Percentiles rank a stretch among this genome's conserved stretches.
phyloP scores from a whole-genome alignment of 2,113 vertebrate genomes.

The Aegotheles bennettii region DNA sequence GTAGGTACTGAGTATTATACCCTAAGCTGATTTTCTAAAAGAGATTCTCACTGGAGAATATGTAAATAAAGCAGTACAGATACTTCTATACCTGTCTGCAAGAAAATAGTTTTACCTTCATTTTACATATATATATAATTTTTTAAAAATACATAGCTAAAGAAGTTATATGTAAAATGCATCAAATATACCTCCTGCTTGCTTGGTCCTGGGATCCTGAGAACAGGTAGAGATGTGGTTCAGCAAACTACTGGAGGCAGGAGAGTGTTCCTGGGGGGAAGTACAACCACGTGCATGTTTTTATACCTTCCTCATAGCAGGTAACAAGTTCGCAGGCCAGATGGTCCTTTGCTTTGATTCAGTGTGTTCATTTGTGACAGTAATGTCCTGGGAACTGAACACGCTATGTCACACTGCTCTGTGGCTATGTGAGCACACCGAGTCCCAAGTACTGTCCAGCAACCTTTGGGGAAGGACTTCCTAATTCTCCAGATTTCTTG shows the following conservation, averaged over 20 bases:
- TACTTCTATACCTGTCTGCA: neutral
- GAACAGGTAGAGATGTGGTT: neutral
- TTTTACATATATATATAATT: neutral
- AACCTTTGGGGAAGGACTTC: neutral
- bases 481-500: neutral
- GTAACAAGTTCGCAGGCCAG: neutral
- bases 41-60: neutral
- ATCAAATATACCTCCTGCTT: neutral
- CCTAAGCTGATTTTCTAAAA: neutral
- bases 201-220: neutral
- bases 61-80: neutral
- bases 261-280: neutral
- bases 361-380: neutral
- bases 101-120: neutral
- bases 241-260: neutral
- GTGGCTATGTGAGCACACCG: fast-evolving
- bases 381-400: neutral
- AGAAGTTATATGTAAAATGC: neutral
- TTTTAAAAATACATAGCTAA: neutral
- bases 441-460: neutral
- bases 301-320: neutral
- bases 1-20: neutral
- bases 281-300: neutral
- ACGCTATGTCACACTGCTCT: fast-evolving
- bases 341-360: neutral